Conservation (phyloP, 2,113 vertebrate species). For the Larimichthys polyactis region DNA sequence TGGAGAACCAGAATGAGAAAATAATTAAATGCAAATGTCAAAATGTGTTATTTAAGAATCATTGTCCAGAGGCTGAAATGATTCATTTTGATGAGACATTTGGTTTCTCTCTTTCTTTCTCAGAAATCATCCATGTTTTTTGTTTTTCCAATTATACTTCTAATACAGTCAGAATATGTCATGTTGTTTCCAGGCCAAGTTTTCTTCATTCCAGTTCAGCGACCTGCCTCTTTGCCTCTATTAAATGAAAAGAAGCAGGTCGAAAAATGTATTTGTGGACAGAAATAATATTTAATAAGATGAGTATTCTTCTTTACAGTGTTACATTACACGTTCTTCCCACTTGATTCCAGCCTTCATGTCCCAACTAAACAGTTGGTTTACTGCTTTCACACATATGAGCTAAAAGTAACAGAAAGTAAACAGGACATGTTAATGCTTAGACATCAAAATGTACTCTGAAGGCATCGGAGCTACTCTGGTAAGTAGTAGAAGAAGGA, state of each 20-base stretch:
- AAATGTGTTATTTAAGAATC: constrained; percentile 31
- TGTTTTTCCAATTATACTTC: not conserved
- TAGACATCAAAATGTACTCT: not conserved
- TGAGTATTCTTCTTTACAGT: no score
- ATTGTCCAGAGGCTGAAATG: not conserved
- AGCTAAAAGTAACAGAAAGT: not conserved
- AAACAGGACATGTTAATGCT: not conserved
- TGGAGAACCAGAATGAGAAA: not conserved
- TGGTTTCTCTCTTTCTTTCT: not conserved
- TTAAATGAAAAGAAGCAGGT: not conserved
- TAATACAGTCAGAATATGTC: not conserved
- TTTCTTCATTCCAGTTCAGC: not conserved
- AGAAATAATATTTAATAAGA: not conserved
- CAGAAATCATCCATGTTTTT: not conserved
- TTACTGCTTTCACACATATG: not conserved
- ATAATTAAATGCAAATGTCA: constrained; percentile 40
- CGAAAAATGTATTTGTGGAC: not conserved
- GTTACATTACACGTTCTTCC: no score
- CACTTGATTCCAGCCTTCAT: not conserved
- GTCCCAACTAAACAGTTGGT: not conserved
- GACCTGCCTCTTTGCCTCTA: not conserved
- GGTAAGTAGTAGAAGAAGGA: not conserved
- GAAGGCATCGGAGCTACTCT: not conserved
- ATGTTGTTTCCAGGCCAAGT: not conserved
- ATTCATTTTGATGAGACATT: constrained; percentile 1